Evolutionary conservation across 2,113 vertebrate genomes (phyloP).

Genomic region (Anthoscopus minutus): DNA sequence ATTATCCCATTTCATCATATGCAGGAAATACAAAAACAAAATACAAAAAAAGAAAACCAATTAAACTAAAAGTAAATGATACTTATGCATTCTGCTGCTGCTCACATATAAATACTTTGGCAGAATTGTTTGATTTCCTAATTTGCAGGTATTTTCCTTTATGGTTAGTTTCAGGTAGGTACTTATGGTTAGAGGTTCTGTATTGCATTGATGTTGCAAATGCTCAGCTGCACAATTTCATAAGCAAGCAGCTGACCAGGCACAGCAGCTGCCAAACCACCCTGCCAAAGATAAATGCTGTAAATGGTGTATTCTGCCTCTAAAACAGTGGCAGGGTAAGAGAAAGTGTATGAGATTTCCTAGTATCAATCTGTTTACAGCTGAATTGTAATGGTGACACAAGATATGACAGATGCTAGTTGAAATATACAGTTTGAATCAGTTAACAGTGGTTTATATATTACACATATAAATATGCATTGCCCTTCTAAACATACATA

Average conservation of each 20-base stretch:
- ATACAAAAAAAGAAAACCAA: neutral
- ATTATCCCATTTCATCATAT: neutral
- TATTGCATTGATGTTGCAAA: neutral
- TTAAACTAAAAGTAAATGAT: neutral
- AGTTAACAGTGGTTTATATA: neutral
- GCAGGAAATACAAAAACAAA: neutral
- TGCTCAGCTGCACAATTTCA: neutral
- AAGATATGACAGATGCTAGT: neutral
- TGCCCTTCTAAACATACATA: neutral
- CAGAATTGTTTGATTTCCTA: neutral
- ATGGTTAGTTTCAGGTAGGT: neutral
- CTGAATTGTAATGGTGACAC: neutral
- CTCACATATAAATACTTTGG: neutral
- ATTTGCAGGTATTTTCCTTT: neutral
- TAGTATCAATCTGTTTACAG: neutral
- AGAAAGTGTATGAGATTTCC: neutral
- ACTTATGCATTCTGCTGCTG: neutral
- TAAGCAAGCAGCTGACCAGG: neutral
- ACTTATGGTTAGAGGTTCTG: neutral
- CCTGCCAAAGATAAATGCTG: neutral
- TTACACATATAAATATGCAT: neutral
- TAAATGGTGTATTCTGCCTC: neutral
- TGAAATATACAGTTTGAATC: neutral
- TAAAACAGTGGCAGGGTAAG: neutral
- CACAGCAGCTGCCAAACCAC: neutral